Evolutionary conservation across 2,113 vertebrate genomes (phyloP), one percentile per base, ranked within the genome.

Genomic region (Ranitomeya variabilis): DNA sequence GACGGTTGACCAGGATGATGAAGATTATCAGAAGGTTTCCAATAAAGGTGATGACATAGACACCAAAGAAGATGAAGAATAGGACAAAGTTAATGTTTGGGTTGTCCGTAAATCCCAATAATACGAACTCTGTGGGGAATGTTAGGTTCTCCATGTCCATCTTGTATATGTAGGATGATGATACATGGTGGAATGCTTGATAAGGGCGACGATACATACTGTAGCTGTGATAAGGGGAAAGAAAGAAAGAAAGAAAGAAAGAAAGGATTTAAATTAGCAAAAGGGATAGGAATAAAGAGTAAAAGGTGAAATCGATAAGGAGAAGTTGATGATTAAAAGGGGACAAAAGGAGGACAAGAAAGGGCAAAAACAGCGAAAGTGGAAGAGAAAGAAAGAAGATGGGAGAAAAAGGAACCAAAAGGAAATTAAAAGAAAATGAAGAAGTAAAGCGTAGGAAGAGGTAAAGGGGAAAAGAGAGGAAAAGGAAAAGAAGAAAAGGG

Each of bases 61-160:
- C 57, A 23, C 54, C 9, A n/a, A 79, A 23, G 14, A 79, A 79
- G 3, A 79, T 13, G 19, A n/a, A 7, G 54, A 79, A 79, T 4
- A 79, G n/a, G 51, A 37, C 19, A 13, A 79, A 14, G 76, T n/a
- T 79, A 5, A 55, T 54, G 19, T 8, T 79, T 79, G 9, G 51
- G n/a, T 79, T 45, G 51, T 37, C n/a, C 0, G 76, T 54, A 55
- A 55, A 79, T 55, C 76, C 76, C 76, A 79, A n/a, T 54, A 79
- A 79, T 54, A 79, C 55, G 11, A 79, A 79, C 55, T 79, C 76
- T 21, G 76, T 79, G 6, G 76, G 45, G 9, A 23, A 55, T 79
- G 76, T 55, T 51, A 19, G 21, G 76, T 55, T 79, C 1, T 4
- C 2, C 18, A n/a, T 21, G 76, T n/a, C n/a, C 76, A 55, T 55